Evolutionary conservation across 2,888 invertebrate species (phyloP).

Genomic region (Trichacis sp.): DNA sequence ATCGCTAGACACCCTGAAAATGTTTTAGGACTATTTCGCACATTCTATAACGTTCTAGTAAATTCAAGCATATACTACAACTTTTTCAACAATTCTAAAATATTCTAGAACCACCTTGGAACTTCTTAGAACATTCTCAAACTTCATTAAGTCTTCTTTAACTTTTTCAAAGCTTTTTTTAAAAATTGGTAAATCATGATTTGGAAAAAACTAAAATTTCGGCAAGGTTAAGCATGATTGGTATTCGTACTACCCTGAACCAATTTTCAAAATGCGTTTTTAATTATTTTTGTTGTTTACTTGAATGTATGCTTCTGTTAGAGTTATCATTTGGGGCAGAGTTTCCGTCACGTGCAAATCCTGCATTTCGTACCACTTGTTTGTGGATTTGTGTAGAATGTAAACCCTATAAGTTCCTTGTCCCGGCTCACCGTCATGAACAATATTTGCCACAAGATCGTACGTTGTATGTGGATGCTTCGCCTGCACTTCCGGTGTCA

Average conservation of each 20-base stretch:
- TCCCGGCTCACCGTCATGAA: constrained; percentile 96
- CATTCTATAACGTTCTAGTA: too few species aligned
- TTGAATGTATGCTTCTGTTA: constrained; percentile 99
- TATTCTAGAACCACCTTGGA: too few species aligned
- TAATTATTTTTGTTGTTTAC: constrained; percentile 59
- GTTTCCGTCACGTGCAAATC: constrained; percentile 99
- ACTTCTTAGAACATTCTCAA: too few species aligned
- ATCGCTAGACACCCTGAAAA: too few species aligned
- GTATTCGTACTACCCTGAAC: too few species aligned
- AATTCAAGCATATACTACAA: too few species aligned
- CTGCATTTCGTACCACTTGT: constrained; percentile 84
- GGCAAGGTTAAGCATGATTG: too few species aligned
- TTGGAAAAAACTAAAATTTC: constrained; percentile 5
- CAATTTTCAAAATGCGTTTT: not conserved
- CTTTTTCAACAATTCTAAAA: too few species aligned
- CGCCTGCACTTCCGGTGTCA: constrained; percentile 86
- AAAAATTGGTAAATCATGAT: too few species aligned
- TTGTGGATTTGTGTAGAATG: constrained; percentile 88
- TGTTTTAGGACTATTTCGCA: too few species aligned
- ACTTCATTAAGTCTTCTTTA: too few species aligned
- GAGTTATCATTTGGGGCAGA: constrained; percentile 98
- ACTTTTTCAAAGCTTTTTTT: too few species aligned
- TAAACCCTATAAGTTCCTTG: constrained; percentile 96
- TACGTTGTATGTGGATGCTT: constrained; percentile 87
- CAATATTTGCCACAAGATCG: constrained; percentile 97